phyloP scores from a whole-genome alignment of 2,888 invertebrate genomes.

The Blastobasis lacticolella region DNA sequence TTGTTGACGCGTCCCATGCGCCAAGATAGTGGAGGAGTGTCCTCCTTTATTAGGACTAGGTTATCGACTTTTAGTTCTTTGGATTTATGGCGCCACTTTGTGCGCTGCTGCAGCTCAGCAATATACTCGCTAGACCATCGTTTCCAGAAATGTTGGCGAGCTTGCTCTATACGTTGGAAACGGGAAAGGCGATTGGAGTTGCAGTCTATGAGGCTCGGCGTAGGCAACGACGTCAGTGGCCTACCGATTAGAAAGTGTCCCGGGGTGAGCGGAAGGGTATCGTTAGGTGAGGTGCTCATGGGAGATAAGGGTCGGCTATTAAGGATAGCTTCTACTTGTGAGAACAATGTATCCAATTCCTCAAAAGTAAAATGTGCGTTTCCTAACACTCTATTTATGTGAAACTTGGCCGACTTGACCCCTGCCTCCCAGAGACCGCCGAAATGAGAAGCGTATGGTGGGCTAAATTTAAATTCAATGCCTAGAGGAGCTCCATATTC shows the following conservation, averaged over 20 bases:
- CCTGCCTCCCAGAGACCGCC: no score
- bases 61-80: conserved; percentile 3
- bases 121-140: conserved; percentile 15
- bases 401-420: conserved; percentile 1
- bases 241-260: conserved; percentile 6
- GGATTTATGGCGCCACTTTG: conserved; percentile 5
- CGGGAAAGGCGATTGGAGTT: not conserved
- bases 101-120: conserved; percentile 10
- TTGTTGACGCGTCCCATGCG: conserved; percentile 6
- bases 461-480: not conserved
- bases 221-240: conserved; percentile 5
- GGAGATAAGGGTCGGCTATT: conserved; percentile 3
- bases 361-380: conserved; percentile 6
- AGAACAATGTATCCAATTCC: conserved; percentile 1
- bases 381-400: conserved; percentile 7
- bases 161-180: conserved; percentile 8
- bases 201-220: not conserved
- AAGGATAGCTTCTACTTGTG: conserved; percentile 4
- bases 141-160: conserved; percentile 12
- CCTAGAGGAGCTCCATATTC: not conserved
- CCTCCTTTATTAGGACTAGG: conserved; percentile 8
- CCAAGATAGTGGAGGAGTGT: conserved; percentile 8
- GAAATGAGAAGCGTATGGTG: no score
- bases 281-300: conserved; percentile 2
- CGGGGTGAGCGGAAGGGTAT: conserved; percentile 1